Base-by-base conservation (phyloP, 2,113 vertebrate species). In the Ifrita kowaldi region DNA sequence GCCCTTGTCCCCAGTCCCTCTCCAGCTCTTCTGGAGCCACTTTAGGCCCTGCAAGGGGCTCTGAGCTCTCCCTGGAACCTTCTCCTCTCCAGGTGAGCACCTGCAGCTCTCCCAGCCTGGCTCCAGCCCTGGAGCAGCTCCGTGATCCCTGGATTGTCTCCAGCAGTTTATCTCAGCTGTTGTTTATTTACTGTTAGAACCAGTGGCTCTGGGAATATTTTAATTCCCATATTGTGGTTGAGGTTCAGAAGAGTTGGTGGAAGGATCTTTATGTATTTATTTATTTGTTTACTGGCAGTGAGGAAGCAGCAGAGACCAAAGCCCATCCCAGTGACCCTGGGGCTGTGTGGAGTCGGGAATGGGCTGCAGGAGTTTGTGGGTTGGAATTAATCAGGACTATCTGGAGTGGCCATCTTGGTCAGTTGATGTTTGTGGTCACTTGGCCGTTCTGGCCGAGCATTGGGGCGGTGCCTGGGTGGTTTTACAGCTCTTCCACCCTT, bases 201-300 rank as follows among this genome's bases (percentile, higher is more conserved):
- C 37, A 6, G 56, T 23, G 46, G 33, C 84, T 39, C 2, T 30
- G 76, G 76, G 62, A 63, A 17, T n/a, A 9, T 63, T 78, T 41
- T 11, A 32, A 26, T 79, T 52, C 67, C n/a, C 15, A 0, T 18
- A 2, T 39, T 17, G 3, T 0, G 2, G 9, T 0, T 56, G 53
- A 68, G 35, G 37, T 39, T 46, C 63, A 32, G 39, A 14, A 53
- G 79, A 76, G 24, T 5, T 33, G 46, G 10, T 37, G 56, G 30
- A 10, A 70, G 32, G 32, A 11, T 76, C 52, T 44, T 30, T 39
- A 8, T 35, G 35, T 9, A 11, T 64, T 15, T 35, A 1, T 65
- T 28, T 42, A 7, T 47, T 56, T 37, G 4, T 55, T n/a, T 35
- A 2, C 49, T 60, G 39, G 46, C 32, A 28, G 6, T 8, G 56